phyloP scores from a whole-genome alignment of 2,113 vertebrate genomes.

The Cyprinus carpio region DNA sequence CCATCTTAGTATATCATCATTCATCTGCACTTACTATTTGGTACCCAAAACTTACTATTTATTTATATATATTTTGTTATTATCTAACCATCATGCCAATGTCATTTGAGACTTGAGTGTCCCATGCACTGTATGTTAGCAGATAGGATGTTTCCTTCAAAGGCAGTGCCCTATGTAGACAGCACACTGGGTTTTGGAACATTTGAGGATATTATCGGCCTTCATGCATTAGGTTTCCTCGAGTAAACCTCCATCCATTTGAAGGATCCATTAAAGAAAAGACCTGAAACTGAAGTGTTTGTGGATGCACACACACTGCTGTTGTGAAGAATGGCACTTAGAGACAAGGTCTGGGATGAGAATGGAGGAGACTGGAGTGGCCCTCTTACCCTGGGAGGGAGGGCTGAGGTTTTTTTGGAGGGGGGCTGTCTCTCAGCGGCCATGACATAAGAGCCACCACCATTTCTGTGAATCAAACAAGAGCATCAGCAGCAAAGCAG shows the following conservation, averaged over 20 bases:
- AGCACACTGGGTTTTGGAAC: conserved; percentile 21
- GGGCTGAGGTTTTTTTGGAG: conserved; percentile 51
- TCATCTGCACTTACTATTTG: not conserved
- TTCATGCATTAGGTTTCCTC: not conserved
- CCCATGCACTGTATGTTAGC: not conserved
- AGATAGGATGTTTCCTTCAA: not conserved
- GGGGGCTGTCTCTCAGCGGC: conserved; percentile 57
- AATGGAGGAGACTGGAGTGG: conserved; percentile 55
- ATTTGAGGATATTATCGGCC: not conserved
- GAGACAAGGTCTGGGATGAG: conserved; percentile 52
- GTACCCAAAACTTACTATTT: not conserved
- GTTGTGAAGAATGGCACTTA: conserved; percentile 48
- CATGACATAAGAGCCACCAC: conserved; percentile 54
- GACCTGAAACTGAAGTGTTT: conserved; percentile 21
- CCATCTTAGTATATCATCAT: not conserved
- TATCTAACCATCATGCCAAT: not conserved
- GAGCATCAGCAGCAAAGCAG: conserved; percentile 52
- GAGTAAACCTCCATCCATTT: conserved; percentile 15
- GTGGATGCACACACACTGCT: conserved; percentile 39
- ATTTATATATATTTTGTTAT: too few species aligned
- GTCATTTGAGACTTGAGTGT: not conserved
- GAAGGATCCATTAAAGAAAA: conserved; percentile 31
- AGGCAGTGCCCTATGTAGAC: not conserved
- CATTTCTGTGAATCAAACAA: conserved; percentile 63
- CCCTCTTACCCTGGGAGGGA: conserved; percentile 63